Base-by-base conservation (phyloP, 2,113 vertebrate genomes). In the Burhinus oedicnemus region DNA sequence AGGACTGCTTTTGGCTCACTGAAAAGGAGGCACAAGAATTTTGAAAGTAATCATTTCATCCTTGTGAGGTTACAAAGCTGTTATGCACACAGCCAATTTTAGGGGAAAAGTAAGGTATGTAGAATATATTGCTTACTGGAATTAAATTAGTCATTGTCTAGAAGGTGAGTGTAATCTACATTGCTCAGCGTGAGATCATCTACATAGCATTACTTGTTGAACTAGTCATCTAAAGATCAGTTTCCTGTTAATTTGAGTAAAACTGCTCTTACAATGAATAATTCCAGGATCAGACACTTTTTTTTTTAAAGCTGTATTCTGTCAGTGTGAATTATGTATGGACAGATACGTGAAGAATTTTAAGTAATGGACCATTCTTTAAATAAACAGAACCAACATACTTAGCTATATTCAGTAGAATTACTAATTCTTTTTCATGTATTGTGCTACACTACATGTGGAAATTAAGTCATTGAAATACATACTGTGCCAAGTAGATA, bases 381-480 rank as follows among this genome's bases (percentile, higher is more conserved):
- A 78, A 70, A 72, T 54, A 65, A 88, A 34, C 3, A 18, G 51
- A 92, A 49, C 52, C 21, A 76, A 36, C 49, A 14, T 21, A 34
- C 19, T 87, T 69, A 42, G 45, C 47, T 65, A 4, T 49, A 20
- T 83, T 94, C 18, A 55, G 9, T 66, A 61, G 79, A 80, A 83
- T 18, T 49, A 34, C 27, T 54, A 47, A 60, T 87, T 76, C 34
- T 58, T 71, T 82, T 78, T 65, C 47, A 58, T 74, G 25, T 21
- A 15, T 74, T 76, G 22, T 86, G 30, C 61, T 85, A 52, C 23
- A 8, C 25, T 42, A 14, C 54, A 20, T 60, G 32, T 77, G 72
- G 85, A 94, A 90, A 91, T 90, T 74, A 75, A 96, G 69, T 57
- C 40, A 29, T 60, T 93, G 82, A 92, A 90, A 89, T 75, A 80